These are phyloP conservation scores for Leptoteleia sp. DNA, from an alignment of 1,140 invertebrate species.

Conservation along the genomic window DNA sequence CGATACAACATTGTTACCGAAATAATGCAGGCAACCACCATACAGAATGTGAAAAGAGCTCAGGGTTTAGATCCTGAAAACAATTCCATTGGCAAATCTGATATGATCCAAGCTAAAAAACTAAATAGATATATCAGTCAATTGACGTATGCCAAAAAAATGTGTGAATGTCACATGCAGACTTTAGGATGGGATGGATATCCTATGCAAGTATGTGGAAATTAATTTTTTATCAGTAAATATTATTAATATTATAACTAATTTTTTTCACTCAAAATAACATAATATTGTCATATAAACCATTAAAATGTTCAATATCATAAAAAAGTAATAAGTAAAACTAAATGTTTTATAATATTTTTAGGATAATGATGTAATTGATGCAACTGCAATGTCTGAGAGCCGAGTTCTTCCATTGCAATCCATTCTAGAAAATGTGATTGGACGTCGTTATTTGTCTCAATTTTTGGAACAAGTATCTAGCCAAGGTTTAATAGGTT, in stretches of 20 bases:
- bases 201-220: slow-evolving; percentile 79
- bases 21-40: slow-evolving; percentile 95
- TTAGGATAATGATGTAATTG: slow-evolving; percentile 73
- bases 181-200: slow-evolving; percentile 90
- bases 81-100: slow-evolving; percentile 84
- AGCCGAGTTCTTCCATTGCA: slow-evolving; percentile 83
- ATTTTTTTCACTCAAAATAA: no score
- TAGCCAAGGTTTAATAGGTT: slow-evolving; percentile 90
- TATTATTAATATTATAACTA: no score
- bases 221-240: no score
- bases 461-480: slow-evolving; percentile 91
- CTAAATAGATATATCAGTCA: slow-evolving; percentile 90
- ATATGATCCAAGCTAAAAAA: slow-evolving; percentile 86
- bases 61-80: slow-evolving; percentile 89
- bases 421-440: slow-evolving; percentile 86
- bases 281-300: no score
- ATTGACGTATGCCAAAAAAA: slow-evolving; percentile 90
- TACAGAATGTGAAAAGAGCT: slow-evolving; percentile 92
- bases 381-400: slow-evolving; percentile 69
- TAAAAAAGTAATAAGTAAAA: no score
- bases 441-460: slow-evolving; percentile 86
- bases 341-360: no score
- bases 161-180: slow-evolving; percentile 90
- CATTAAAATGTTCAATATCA: no score
- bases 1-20: slow-evolving; percentile 94